Evolutionary conservation across 2,888 invertebrate genomes (phyloP), one percentile per base, ranked within the genome.

Genomic region (Mimachlamys varia): DNA sequence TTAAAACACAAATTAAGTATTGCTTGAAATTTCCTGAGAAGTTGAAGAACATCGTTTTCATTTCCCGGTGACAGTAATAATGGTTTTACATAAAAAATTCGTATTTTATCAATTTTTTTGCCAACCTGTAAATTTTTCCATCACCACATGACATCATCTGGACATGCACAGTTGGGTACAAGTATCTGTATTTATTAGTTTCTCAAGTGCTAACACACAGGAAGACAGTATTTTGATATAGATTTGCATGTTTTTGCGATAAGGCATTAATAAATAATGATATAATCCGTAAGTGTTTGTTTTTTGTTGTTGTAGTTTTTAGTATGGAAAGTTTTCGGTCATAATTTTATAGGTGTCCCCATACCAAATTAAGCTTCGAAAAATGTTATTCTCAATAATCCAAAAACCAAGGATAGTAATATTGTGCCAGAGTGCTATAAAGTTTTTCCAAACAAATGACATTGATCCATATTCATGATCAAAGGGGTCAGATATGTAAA

Each of bases 211-310:
- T 55, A 55, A 55, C 22, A 58, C 44, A 44, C 44, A 44, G 44
- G 7, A 3, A 44, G 44, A 44, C 58, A 58, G 58, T 58, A 19
- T 58, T 19, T 58, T 19, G 58, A 58, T 58, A 58, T 58, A 58
- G 58, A 58, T 58, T 53, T 58, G 58, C 58, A 58, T 58, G 58
- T 58, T 58, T 58, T 58, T 58, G 58, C 22, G 58, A 58, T 22
- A 22, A 53, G 53, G 12, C 19, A 53, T 53, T 53, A 53, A 58
- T 58, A 58, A 58, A 58, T 7, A 58, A 58, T 58, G 19, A n/a
- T 58, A 58, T 58, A 58, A 58, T 22, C 58, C n/a, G 22, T 0
- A 19, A 19, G 58, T 58, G 58, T 58, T 19, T 13, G 19, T 53
- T 7, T 53, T 13, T 17, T 58, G n/a, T n/a, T 58, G 17, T 5